phyloP scores from a whole-genome alignment of 1,140 invertebrate genomes.

The Ceratina japonica region DNA sequence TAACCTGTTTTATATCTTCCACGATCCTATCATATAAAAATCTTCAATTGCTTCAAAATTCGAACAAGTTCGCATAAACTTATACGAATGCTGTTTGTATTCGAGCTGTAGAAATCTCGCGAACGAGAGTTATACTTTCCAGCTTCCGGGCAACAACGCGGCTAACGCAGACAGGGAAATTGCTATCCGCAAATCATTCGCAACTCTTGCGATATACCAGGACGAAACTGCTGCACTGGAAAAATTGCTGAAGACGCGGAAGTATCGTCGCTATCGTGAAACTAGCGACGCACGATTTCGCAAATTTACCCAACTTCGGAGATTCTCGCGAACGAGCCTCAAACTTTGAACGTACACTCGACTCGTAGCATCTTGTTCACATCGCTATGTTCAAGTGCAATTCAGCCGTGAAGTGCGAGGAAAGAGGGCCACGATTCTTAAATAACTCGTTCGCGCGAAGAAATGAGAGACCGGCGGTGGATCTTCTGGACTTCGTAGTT shows the following conservation, averaged over 20 bases:
- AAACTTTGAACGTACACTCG: constrained; percentile 15
- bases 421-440: background rate
- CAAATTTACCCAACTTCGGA: constrained; percentile 4
- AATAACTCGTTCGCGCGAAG: constrained; percentile 26
- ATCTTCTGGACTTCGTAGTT: background rate
- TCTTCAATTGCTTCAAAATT: too few relatives aligned
- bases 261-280: background rate
- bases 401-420: background rate
- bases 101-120: background rate
- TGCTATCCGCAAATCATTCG: background rate
- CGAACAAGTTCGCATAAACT: too few relatives aligned
- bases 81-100: background rate
- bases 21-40: too few relatives aligned
- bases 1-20: too few relatives aligned
- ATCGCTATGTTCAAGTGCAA: constrained; percentile 7
- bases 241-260: background rate
- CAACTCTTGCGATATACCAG: background rate
- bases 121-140: too few relatives aligned
- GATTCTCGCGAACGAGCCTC: background rate
- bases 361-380: constrained; percentile 1
- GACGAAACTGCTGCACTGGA: background rate
- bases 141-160: background rate
- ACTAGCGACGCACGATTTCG: background rate
- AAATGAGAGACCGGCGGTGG: constrained; percentile 2
- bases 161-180: background rate